Evolutionary conservation across 2,888 invertebrate genomes (phyloP).

Genomic region (Phania funesta): DNA sequence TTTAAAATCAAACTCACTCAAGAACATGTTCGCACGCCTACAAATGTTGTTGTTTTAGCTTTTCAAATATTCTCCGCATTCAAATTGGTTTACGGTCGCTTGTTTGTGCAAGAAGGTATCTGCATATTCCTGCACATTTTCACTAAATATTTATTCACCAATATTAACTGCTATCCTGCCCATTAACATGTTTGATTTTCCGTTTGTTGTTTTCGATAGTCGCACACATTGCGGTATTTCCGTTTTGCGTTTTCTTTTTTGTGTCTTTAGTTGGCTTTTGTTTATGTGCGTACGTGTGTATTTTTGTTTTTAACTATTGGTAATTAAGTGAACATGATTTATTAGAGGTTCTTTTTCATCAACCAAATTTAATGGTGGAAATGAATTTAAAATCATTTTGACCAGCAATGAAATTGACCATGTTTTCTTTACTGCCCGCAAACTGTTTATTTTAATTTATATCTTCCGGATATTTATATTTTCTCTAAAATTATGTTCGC

Average conservation of each 20-base stretch:
- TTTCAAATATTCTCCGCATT: too few species aligned
- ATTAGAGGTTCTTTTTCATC: constrained; percentile 49
- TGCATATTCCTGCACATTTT: background rate
- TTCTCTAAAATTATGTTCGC: background rate
- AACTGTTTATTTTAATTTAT: constrained; percentile 21
- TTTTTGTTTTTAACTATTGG: constrained; percentile 56
- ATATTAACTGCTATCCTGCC: constrained; percentile 46
- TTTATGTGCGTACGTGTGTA: background rate
- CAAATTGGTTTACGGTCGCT: background rate
- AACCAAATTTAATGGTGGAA: constrained; percentile 49
- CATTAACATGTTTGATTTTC: constrained; percentile 47
- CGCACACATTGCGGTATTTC: constrained; percentile 22
- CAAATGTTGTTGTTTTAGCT: too few species aligned
- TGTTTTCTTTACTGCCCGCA: background rate
- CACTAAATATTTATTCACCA: constrained; percentile 31
- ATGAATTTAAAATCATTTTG: constrained; percentile 41
- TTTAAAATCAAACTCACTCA: background rate
- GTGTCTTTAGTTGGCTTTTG: too few species aligned
- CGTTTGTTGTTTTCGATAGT: constrained; percentile 33
- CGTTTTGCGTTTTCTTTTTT: background rate
- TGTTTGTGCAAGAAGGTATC: background rate
- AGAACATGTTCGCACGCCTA: too few species aligned
- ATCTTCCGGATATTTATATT: background rate
- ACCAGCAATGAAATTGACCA: constrained; percentile 4
- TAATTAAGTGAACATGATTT: constrained; percentile 70